Conservation (phyloP, 2,888 invertebrate genomes). For the Eumacrocentrus americanus region DNA sequence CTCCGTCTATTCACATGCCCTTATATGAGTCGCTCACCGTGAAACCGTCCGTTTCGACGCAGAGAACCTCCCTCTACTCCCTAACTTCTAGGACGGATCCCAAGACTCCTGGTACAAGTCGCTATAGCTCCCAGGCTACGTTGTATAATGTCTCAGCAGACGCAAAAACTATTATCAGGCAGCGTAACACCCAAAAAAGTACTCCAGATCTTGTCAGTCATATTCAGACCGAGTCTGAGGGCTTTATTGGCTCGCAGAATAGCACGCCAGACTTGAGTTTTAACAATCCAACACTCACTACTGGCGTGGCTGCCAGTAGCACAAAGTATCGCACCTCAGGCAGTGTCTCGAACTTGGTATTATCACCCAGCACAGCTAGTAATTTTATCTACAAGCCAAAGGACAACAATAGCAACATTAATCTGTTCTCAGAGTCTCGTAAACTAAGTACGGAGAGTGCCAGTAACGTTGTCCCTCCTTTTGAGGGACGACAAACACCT, state of each 20-base stretch:
- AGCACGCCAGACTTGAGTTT: conserved; percentile 50
- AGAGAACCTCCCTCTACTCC: conserved; percentile 47
- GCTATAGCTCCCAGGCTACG: conserved; percentile 46
- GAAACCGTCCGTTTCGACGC: conserved; percentile 44
- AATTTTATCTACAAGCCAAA: conserved; percentile 49
- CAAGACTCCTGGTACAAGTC: conserved; percentile 40
- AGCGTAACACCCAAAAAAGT: conserved; percentile 41
- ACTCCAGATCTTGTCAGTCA: conserved; percentile 44
- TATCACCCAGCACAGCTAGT: conserved; percentile 49
- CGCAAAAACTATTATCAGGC: conserved; percentile 38
- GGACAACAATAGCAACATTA: conserved; percentile 46
- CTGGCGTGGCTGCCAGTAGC: conserved; percentile 30
- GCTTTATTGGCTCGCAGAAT: conserved; percentile 43
- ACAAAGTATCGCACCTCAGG: conserved; percentile 31
- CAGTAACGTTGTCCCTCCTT: conserved; percentile 4
- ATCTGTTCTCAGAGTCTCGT: conserved; percentile 46
- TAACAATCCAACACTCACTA: conserved; percentile 35
- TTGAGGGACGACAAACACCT: background rate
- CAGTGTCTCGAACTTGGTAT: conserved; percentile 40
- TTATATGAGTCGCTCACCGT: conserved; percentile 51
- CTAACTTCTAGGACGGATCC: conserved; percentile 42
- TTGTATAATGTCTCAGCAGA: conserved; percentile 45
- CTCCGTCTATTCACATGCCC: conserved; percentile 58
- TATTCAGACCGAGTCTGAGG: conserved; percentile 38
- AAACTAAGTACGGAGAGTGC: conserved; percentile 40